Percentiles rank a stretch among this genome's conserved stretches.
Evolutionary conservation across 1,140 invertebrate genomes (phyloP).

Genomic region (Leptestheria dahalacensis): DNA sequence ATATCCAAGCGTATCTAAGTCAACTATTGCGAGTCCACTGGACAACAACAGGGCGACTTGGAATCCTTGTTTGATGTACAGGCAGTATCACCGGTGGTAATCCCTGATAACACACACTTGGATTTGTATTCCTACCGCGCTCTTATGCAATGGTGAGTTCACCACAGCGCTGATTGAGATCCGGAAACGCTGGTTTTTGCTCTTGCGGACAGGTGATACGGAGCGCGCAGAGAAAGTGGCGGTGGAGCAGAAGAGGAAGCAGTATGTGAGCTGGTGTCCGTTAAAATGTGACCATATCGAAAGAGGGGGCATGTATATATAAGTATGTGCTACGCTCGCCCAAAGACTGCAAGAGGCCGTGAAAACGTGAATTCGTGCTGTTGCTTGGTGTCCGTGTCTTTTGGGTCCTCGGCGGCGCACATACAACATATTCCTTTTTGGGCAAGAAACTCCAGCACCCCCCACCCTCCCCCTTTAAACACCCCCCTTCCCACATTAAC

Average conservation of each 20-base stretch:
- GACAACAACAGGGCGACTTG: too few relatives aligned
- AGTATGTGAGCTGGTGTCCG: background rate
- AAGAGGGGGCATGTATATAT: background rate
- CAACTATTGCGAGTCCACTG: too few relatives aligned
- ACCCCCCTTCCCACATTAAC: background rate
- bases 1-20: too few relatives aligned
- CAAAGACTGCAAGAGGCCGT: background rate
- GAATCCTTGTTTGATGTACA: too few relatives aligned
- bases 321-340: background rate
- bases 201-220: too few relatives aligned
- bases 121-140: too few relatives aligned
- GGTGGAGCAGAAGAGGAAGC: background rate
- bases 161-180: too few relatives aligned
- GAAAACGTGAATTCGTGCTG: constrained; percentile 10
- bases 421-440: background rate
- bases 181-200: too few relatives aligned
- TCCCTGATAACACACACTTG: too few relatives aligned
- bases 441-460: too few relatives aligned
- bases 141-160: too few relatives aligned
- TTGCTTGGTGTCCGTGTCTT: constrained; percentile 8
- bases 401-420: background rate
- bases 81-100: too few relatives aligned
- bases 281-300: background rate
- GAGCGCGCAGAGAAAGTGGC: background rate
- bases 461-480: background rate